Conservation (phyloP, 2,888 invertebrate species). For the Melipona bicolor region DNA sequence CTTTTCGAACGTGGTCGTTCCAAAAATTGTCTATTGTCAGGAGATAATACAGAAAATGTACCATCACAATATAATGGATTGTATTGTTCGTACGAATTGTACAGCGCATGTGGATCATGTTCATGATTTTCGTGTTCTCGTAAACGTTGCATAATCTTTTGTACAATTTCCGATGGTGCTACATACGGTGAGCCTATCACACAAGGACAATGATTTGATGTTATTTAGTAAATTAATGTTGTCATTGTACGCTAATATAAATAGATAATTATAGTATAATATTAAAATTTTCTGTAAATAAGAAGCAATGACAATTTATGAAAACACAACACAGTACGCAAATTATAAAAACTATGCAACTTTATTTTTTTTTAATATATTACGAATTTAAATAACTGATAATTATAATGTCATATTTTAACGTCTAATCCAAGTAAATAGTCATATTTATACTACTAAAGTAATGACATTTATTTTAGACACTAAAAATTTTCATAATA, state of each 20-base stretch:
- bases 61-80: slow-evolving; percentile 70
- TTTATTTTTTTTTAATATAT: slow-evolving; percentile 2
- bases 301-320: slow-evolving; percentile 12
- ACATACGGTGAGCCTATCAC: slow-evolving; percentile 90
- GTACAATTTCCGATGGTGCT: slow-evolving; percentile 92
- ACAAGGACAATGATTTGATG: slow-evolving; percentile 39
- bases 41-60: slow-evolving; percentile 81
- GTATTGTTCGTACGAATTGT: slow-evolving; percentile 70
- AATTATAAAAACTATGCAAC: slow-evolving; percentile 1
- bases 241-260: slow-evolving; percentile 1
- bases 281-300: background rate
- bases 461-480: background rate
- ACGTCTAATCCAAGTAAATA: background rate
- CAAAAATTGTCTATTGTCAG: slow-evolving; percentile 81
- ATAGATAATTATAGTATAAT: slow-evolving; percentile 14
- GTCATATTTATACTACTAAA: background rate
- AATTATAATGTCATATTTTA: background rate
- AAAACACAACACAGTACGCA: background rate
- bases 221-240: background rate
- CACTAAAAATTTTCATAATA: background rate
- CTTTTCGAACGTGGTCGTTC: slow-evolving; percentile 81
- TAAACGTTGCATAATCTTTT: slow-evolving; percentile 90
- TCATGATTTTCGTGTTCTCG: slow-evolving; percentile 82
- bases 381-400: background rate
- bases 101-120: slow-evolving; percentile 71